These are phyloP conservation scores for Hucho hucho DNA, from an alignment of 2,113 vertebrate species.

Conservation along the genomic window DNA sequence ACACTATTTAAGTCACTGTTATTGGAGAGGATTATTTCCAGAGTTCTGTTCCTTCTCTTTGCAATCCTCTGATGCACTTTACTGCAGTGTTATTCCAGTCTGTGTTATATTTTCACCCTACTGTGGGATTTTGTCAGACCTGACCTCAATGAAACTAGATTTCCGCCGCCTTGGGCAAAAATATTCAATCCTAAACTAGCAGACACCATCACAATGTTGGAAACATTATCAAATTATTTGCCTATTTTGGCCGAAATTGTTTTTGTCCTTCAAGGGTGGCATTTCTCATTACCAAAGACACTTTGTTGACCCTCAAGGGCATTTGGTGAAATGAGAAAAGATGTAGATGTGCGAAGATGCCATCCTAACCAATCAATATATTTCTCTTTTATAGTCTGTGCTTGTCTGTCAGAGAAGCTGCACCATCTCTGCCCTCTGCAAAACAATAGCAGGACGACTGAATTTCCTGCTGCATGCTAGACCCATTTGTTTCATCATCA, in stretches of 20 bases:
- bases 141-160: slow-evolving; percentile 57
- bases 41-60: slow-evolving; percentile 20
- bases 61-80: slow-evolving; percentile 33
- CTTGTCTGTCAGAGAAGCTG: slow-evolving; percentile 45
- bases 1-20: background rate
- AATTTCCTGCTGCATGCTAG: background rate
- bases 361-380: slow-evolving; percentile 57
- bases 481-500: slow-evolving; percentile 10
- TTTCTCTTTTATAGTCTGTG: slow-evolving; percentile 52
- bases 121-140: slow-evolving; percentile 51
- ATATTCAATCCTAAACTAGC: slow-evolving; percentile 41
- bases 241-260: slow-evolving; percentile 49
- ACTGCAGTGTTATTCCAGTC: slow-evolving; percentile 30
- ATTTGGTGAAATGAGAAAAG: slow-evolving; percentile 52
- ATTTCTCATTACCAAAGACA: slow-evolving; percentile 60
- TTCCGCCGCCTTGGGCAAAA: slow-evolving; percentile 52
- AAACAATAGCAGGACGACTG: slow-evolving; percentile 29
- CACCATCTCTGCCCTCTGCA: slow-evolving; percentile 34
- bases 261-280: slow-evolving; percentile 61
- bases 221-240: slow-evolving; percentile 61
- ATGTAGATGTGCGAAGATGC: slow-evolving; percentile 59
- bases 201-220: slow-evolving; percentile 47
- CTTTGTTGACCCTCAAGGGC: slow-evolving; percentile 61
- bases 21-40: background rate
- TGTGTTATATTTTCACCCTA: slow-evolving; percentile 4